These are phyloP conservation scores for Eptatretus burgeri DNA, from an alignment of 2,113 vertebrate species.

Conservation along the genomic window DNA sequence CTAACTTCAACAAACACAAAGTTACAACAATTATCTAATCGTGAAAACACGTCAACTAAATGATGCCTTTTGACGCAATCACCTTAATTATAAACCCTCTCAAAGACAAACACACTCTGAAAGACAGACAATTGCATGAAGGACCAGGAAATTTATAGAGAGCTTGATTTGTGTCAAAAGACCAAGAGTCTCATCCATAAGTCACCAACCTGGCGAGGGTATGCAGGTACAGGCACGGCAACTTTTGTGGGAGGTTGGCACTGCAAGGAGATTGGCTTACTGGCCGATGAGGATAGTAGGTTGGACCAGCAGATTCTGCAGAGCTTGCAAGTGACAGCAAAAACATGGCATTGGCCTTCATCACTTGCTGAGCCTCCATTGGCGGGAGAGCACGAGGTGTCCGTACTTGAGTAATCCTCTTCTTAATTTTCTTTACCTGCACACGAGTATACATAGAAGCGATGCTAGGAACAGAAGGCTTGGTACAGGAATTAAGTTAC, in stretches of 20 bases:
- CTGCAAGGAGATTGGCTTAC: conserved; percentile 56
- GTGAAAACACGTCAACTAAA: too few species aligned
- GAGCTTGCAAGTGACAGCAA: conserved; percentile 79
- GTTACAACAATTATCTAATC: too few species aligned
- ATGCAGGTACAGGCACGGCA: conserved; percentile 84
- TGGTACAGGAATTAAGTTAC: too few species aligned
- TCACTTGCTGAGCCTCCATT: conserved; percentile 97
- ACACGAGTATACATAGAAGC: too few species aligned
- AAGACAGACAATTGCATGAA: too few species aligned
- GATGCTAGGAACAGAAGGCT: too few species aligned
- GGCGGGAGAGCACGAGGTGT: conserved; percentile 72
- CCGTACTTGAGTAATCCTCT: conserved; percentile 81
- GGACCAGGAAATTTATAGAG: too few species aligned
- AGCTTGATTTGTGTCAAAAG: too few species aligned
- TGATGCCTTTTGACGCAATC: too few species aligned
- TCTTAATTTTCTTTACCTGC: conserved; percentile 79
- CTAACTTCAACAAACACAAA: too few species aligned
- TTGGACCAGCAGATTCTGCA: conserved; percentile 64
- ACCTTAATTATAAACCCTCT: too few species aligned
- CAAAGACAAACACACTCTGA: too few species aligned
- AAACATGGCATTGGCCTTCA: conserved; percentile 75
- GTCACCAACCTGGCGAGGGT: conserved; percentile 52
- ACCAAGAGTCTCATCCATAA: not conserved
- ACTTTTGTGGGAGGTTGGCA: conserved; percentile 56
- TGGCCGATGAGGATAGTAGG: conserved; percentile 58